Evolutionary conservation across 1,140 invertebrate species (phyloP), one percentile per base, ranked within the genome.

Genomic region (Caerostris extrusa): DNA sequence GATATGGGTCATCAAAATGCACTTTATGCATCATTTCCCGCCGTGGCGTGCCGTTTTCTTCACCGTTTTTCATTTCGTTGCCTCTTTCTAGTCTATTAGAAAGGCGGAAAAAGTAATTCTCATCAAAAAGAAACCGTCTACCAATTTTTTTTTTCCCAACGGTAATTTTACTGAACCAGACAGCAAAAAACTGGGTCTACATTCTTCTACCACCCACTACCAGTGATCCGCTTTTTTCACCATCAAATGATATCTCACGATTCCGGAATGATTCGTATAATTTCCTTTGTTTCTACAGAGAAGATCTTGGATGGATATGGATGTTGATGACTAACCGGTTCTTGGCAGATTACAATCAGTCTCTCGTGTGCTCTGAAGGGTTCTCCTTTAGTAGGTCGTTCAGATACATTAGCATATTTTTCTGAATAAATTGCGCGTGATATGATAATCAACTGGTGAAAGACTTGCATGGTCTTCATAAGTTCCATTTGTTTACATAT

Each of bases 111-210:
- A 77, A 71, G 3, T 67, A n/a, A 14, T 17, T 67, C n/a, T n/a
- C 61, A n/a, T 67, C 61, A 77, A 77, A 34, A 77, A 77, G 10
- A 77, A 77, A 77, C 34, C 34, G 71, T 77, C 71, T 77, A 34
- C 71, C 69, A 53, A 53, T 77, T 77, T 53, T 34, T 4, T 77
- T 77, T 53, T n/a, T n/a, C n/a, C 50, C 10, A 50, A 7, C 34
- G 50, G 71, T 77, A 19, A 77, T 53, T 77, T 53, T 10, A 7
- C 10, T 17, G 71, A 34, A 53, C 50, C 53, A 50, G 71, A 77
- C 34, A 50, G 12, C 0, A 77, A 10, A 77, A 10, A 77, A 50
- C 14, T 67, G 61, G 61, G n/a, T 5, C 50, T 50, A 5, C 71
- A 50, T 77, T 77, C 50, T 77, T 7, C 8, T 77, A 10, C 14